Evolutionary conservation across 2,888 invertebrate genomes (phyloP), one percentile per base, ranked within the genome.

Genomic region (Heteromyza rotundicornis): DNA sequence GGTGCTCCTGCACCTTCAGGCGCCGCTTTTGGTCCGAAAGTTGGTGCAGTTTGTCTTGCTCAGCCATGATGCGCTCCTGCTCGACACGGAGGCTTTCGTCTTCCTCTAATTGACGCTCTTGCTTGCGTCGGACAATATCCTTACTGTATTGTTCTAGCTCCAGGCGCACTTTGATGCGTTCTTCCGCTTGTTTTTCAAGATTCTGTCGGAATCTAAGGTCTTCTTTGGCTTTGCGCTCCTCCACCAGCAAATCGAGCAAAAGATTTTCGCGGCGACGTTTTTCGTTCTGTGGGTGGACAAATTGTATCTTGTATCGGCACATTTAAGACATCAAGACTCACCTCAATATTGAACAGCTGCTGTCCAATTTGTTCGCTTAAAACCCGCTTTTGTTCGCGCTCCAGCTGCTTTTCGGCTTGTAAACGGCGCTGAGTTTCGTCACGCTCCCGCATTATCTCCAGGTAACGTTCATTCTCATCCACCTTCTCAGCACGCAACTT

Each of bases 191-290:
- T 59, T 81, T 81, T 69, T 85, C 82, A n/a, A 85, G 63, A 50
- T 82, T 80, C 60, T 81, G 75, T 22, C 80, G 80, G 44, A 78
- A 73, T 57, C 78, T 76, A 54, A 75, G 70, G 57, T 86, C 84
- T 1, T 82, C 73, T n/a, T 80, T 84, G 27, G 84, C 85, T 57
- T 81, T 81, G 44, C 81, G 78, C 75, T 86, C 86, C 64, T 85
- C 83, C 60, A 84, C 79, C 60, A 84, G 73, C 23, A 86, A 70
- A 35, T 85, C 84, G 62, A 80, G 72, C 23, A 85, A 65, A 1
- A 85, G 74, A 50, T 84, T 80, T 78, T 83, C 49, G 69, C 76
- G 76, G 78, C 84, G 58, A 14, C 68, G 68, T 63, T 78, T 73
- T 63, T 74, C 64, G 54, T 66, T 76, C 79, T 73, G 20, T 7